Evolutionary conservation across 2,113 vertebrate species (phyloP), one percentile per base, ranked within the genome.

Genomic region (Suricata suricatta): DNA sequence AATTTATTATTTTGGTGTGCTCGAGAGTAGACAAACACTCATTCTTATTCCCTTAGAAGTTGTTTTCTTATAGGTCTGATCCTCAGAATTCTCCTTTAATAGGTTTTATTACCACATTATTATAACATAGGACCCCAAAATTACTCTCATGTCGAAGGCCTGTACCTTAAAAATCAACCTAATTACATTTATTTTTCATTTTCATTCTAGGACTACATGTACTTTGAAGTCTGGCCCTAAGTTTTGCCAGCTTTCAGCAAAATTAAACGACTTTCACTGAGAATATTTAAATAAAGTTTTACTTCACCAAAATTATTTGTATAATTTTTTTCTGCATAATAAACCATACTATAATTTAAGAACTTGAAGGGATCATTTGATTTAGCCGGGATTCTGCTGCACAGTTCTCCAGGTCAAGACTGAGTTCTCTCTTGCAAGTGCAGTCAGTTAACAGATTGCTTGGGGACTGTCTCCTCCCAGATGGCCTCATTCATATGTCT

Each of bases 151-250:
- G n/a, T 68, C 31, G 88, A 80, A 74, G 3, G 27, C 11, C 9
- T 92, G 4, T 41, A 69, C 9, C 8, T 85, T 85, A 71, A 88
- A 71, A 88, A 35, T 9, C 33, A 68, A 90, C 1, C 4, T 91
- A 91, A 94, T 91, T 63, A 27, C 10, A 69, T 85, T 95, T 80
- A 27, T 81, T 76, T 90, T 86, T 68, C 41, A 76, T 96, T 95
- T 96, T 85, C 5, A 5, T 91, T 93, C 38, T 84, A 97, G 91
- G 92, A 96, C 52, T 96, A 90, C 86, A 60, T 97, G 79, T 98
- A 96, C 83, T 97, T 96, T 96, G 88, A 98, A 97, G 9, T 96
- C 44, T 95, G 86, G 7, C 68, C 86, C 27, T 91, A 85, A 17
- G 2, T 82, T 88, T 79, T 89, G 10, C 12, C 81, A 90, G 8